Evolutionary conservation across 2,888 invertebrate species (phyloP), one percentile per base, ranked within the genome.

Genomic region (Troides helena): DNA sequence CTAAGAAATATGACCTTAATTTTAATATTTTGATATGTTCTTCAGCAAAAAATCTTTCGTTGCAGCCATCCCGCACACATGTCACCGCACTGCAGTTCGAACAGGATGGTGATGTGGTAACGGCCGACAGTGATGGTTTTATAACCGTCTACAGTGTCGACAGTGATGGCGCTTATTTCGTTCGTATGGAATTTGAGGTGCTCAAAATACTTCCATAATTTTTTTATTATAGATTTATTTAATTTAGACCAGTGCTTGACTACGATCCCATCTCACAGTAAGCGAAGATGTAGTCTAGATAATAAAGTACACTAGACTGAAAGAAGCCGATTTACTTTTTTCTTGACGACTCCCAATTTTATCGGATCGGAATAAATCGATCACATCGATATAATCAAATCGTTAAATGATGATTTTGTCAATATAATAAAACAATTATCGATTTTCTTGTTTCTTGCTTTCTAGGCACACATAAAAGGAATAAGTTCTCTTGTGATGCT

Each of bases 91-190:
- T 98, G 23, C 97, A 98, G 81, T 98, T 98, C 81, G 97, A 98
- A 80, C 96, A 97, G 85, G 97, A 97, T 81, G 98, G 98, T 8
- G 98, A 98, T 83, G 97, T 98, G 1, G 96, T 98, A 62, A 98
- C 98, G 0, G 98, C 98, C 0, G 98, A 98, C 80, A 96, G 97
- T 72, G 97, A 97, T 82, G 98, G 98, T 10, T 97, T 97, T 79
- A 96, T 98, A 73, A 97, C 98, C 6, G 95, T 98, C 71, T 98
- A 98, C 87, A 96, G 97, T 73, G 97, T 97, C 0, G 97, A 97
- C 81, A 96, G 97, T 43, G 97, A 97, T 79, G 98, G 97, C 0
- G 97, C 97, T 1, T 98, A 97, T 85, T 97, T 97, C 80, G 97
- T 97, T 5, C 93, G 97, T 74, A 96, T 97, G 94, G 97, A 97